phyloP scores from a whole-genome alignment of 1,140 invertebrate species.

The Gyrodactylus salaris region DNA sequence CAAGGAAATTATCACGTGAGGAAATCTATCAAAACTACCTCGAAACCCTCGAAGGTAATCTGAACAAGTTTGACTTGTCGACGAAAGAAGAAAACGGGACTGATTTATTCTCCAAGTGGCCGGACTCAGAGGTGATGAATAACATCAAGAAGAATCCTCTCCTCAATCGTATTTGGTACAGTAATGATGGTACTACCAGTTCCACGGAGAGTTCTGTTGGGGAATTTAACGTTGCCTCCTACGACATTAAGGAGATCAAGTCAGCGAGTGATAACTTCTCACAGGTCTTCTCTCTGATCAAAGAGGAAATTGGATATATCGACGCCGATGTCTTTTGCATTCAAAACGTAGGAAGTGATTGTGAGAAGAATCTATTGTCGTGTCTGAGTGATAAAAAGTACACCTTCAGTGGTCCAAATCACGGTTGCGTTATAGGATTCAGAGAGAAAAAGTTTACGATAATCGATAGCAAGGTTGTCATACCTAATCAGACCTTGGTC shows the following conservation, averaged over 20 bases:
- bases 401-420: not conserved
- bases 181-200: not conserved
- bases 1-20: not conserved
- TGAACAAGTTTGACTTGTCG: not conserved
- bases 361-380: not conserved
- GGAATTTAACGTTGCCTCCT: not conserved
- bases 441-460: not conserved
- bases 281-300: not conserved
- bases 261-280: not conserved
- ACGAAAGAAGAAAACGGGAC: not conserved
- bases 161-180: not conserved
- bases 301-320: not conserved
- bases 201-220: not conserved
- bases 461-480: not conserved
- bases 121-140: not conserved
- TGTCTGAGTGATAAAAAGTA: not conserved
- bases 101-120: not conserved
- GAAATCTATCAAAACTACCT: not conserved
- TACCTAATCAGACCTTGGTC: not conserved
- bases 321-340: not conserved
- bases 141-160: not conserved
- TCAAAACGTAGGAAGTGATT: not conserved
- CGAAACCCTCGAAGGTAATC: not conserved
- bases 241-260: not conserved
- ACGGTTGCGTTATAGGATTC: not conserved